These are phyloP conservation scores for Catostylus mosaicus DNA, from an alignment of 30 jellyfish, hydroid and myxozoan species.

Conservation along the genomic window DNA sequence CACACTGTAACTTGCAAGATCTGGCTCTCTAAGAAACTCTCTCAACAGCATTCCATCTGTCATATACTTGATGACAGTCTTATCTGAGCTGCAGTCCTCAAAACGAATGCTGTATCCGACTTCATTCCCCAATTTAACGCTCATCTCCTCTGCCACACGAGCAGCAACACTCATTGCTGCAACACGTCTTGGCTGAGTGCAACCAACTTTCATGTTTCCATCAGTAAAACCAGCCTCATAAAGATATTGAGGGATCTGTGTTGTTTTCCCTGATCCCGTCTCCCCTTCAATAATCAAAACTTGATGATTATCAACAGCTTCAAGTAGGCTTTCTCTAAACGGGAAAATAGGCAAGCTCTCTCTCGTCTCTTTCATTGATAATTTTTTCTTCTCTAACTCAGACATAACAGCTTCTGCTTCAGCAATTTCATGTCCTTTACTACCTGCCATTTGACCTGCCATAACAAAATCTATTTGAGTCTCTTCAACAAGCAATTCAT, in stretches of 20 bases:
- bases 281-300: slow-evolving; percentile 98
- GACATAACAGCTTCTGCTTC: slow-evolving; percentile 18
- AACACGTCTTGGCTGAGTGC: slow-evolving; percentile 99
- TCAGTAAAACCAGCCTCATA: slow-evolving; percentile 97
- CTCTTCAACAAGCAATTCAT: slow-evolving; percentile 93
- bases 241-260: slow-evolving; percentile 98
- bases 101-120: slow-evolving; percentile 99
- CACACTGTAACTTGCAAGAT: slow-evolving; percentile 95
- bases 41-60: slow-evolving; percentile 99
- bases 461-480: slow-evolving; percentile 96
- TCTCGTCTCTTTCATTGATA: slow-evolving; percentile 86
- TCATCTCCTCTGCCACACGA: slow-evolving; percentile 99
- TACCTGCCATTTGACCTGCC: slow-evolving; percentile 99
- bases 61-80: slow-evolving; percentile 95
- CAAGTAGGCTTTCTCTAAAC: slow-evolving; percentile 81
- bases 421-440: slow-evolving; percentile 48
- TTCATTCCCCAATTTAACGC: slow-evolving; percentile 94
- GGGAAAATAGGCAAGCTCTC: slow-evolving; percentile 92
- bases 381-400: slow-evolving; percentile 68
- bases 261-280: slow-evolving; percentile 99
- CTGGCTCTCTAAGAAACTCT: slow-evolving; percentile 99
- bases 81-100: slow-evolving; percentile 98
- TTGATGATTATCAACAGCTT: slow-evolving; percentile 96
- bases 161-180: slow-evolving; percentile 99
- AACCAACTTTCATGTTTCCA: slow-evolving; percentile 91